A percentile compares a stretch with the other conserved stretches of the same genome.
Evolutionary conservation across 2,888 invertebrate species (phyloP).

Genomic region (Caenorhabditis plicata): DNA sequence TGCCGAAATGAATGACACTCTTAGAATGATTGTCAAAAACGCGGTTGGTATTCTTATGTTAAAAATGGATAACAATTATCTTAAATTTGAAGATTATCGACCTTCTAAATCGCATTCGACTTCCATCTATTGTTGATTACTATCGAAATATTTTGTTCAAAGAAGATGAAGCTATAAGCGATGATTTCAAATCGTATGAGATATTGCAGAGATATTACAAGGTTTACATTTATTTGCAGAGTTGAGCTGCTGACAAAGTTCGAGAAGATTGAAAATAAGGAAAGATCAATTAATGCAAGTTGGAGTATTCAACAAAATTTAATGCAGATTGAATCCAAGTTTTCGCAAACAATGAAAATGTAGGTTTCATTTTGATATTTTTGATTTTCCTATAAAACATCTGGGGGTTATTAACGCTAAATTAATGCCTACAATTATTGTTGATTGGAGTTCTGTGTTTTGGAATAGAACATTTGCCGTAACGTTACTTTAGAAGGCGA

Average conservation of each 20-base stretch:
- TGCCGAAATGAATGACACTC: conserved; percentile 84
- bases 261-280: conserved; percentile 12
- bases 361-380: too few species aligned
- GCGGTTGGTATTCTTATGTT: conserved; percentile 5
- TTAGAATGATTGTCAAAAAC: conserved; percentile 14
- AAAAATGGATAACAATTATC: neutral
- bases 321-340: conserved; percentile 15
- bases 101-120: conserved; percentile 17
- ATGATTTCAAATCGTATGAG: conserved; percentile 25
- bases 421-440: too few species aligned
- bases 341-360: conserved; percentile 27
- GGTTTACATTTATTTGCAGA: conserved; percentile 5
- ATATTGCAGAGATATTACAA: neutral
- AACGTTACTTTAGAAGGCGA: too few species aligned
- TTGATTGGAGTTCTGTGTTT: too few species aligned
- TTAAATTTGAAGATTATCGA: conserved; percentile 17
- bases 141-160: conserved; percentile 8
- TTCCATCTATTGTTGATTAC: conserved; percentile 13
- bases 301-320: conserved; percentile 22
- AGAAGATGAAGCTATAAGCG: conserved; percentile 10
- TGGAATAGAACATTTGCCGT: too few species aligned
- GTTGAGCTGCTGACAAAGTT: conserved; percentile 32
- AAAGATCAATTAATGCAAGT: conserved; percentile 6
- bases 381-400: too few species aligned
- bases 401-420: too few species aligned